These are phyloP conservation scores for Nibea albiflora DNA, from an alignment of 2,113 vertebrate species.

Conservation along the genomic window DNA sequence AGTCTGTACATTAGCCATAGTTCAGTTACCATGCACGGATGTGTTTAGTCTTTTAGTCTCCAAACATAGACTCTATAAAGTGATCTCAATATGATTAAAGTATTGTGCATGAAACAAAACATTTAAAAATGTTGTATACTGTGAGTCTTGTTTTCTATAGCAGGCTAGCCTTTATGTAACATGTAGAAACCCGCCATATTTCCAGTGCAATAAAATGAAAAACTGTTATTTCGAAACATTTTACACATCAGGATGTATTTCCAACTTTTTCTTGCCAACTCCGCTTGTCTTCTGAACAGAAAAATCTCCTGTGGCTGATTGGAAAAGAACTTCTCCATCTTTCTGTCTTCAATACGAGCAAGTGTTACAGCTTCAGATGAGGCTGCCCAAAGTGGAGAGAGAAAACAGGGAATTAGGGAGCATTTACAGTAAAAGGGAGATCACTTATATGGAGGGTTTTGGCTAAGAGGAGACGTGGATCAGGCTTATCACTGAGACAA, in stretches of 20 bases:
- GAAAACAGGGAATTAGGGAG: slow-evolving; percentile 65
- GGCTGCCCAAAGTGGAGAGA: slow-evolving; percentile 28
- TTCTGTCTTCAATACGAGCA: slow-evolving; percentile 3
- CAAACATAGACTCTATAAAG: not conserved
- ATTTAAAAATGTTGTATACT: too few species aligned
- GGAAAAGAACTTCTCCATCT: slow-evolving; percentile 3
- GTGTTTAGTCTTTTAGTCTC: not conserved
- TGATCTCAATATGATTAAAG: not conserved
- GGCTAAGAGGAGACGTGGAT: slow-evolving; percentile 57
- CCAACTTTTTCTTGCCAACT: not conserved
- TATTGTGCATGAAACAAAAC: not conserved
- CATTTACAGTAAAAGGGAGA: slow-evolving; percentile 52
- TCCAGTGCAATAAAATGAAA: not conserved
- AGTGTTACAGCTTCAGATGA: slow-evolving; percentile 19
- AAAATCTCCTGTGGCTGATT: slow-evolving; percentile 22
- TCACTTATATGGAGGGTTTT: slow-evolving; percentile 48
- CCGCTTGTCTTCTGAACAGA: not conserved
- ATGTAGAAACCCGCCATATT: not conserved
- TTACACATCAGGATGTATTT: slow-evolving; percentile 5
- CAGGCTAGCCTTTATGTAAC: not conserved
- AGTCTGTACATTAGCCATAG: not conserved
- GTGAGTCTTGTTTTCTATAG: not conserved
- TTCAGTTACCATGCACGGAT: not conserved
- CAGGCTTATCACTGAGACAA: slow-evolving; percentile 56
- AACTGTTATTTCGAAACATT: slow-evolving; percentile 7